These are phyloP conservation scores for Campoletis raptor DNA, from an alignment of 2,888 invertebrate species.

Conservation along the genomic window DNA sequence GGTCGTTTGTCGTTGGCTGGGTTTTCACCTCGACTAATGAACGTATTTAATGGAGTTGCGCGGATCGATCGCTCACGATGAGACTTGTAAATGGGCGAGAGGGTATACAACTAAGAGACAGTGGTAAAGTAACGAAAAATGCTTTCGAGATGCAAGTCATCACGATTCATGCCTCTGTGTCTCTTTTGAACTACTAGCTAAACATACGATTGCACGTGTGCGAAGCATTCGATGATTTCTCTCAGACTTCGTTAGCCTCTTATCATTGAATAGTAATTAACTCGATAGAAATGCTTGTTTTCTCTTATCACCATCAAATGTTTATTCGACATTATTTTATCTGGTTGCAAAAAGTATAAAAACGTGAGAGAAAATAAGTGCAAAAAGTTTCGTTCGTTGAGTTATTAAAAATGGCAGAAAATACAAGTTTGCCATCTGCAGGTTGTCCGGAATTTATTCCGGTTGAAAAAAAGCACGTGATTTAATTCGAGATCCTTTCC, in stretches of 20 bases:
- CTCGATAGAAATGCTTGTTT: slow-evolving; percentile 33
- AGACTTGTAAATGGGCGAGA: slow-evolving; percentile 53
- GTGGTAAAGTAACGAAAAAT: slow-evolving; percentile 38
- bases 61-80: slow-evolving; percentile 40
- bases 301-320: slow-evolving; percentile 12
- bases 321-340: not conserved
- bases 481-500: not conserved
- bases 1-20: slow-evolving; percentile 50
- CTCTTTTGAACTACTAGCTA: slow-evolving; percentile 15
- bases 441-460: not conserved
- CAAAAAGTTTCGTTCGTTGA: not conserved
- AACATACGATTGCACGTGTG: slow-evolving; percentile 7
- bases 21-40: slow-evolving; percentile 61
- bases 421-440: not conserved
- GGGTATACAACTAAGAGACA: slow-evolving; percentile 20
- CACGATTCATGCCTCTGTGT: slow-evolving; percentile 10
- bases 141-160: slow-evolving; percentile 41
- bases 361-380: slow-evolving; percentile 1
- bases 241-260: slow-evolving; percentile 26
- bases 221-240: slow-evolving; percentile 40
- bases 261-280: slow-evolving; percentile 30
- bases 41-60: slow-evolving; percentile 59
- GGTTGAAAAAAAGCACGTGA: not conserved
- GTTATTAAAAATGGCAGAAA: not conserved
- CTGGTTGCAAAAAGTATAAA: not conserved